phyloP scores from a whole-genome alignment of 1,140 invertebrate species.

The Ips nitidus region DNA sequence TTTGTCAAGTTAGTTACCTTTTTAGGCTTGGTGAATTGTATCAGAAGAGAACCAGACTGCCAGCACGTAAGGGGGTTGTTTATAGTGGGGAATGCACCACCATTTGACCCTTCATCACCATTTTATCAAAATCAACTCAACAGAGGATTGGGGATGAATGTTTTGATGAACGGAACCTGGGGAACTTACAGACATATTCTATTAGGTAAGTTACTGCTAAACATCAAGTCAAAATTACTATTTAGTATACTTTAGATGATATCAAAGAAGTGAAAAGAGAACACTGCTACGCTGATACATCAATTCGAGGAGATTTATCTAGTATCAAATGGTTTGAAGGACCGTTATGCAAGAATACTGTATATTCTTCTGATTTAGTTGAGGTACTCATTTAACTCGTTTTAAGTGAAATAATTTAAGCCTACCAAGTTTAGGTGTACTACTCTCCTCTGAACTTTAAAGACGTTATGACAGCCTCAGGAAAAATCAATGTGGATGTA shows the following conservation, averaged over 20 bases:
- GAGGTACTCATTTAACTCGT: too few relatives aligned
- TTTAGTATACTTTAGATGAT: neutral
- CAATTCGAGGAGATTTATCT: conserved; percentile 80
- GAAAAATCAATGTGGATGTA: conserved; percentile 67
- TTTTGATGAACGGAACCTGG: conserved; percentile 64
- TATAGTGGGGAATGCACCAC: conserved; percentile 68
- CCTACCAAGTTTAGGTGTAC: conserved; percentile 53
- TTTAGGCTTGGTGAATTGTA: conserved; percentile 59
- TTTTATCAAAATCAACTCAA: conserved; percentile 62
- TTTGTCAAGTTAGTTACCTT: too few relatives aligned
- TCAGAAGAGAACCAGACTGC: conserved; percentile 69
- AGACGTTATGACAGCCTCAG: conserved; percentile 77
- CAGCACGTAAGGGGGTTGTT: conserved; percentile 63
- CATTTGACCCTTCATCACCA: conserved; percentile 62
- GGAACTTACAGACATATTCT: conserved; percentile 59
- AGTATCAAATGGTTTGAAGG: conserved; percentile 82
- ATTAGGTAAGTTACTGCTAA: conserved; percentile 9
- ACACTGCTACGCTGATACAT: conserved; percentile 66
- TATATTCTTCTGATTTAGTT: too few relatives aligned
- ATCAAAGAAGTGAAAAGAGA: conserved; percentile 44
- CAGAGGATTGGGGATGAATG: conserved; percentile 68
- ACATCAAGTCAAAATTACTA: neutral
- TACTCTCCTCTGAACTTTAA: conserved; percentile 75
- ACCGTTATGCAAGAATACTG: conserved; percentile 44
- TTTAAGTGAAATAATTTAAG: too few relatives aligned